Base-by-base conservation (phyloP, 2,113 vertebrate genomes). In the Myiopsitta monachus region DNA sequence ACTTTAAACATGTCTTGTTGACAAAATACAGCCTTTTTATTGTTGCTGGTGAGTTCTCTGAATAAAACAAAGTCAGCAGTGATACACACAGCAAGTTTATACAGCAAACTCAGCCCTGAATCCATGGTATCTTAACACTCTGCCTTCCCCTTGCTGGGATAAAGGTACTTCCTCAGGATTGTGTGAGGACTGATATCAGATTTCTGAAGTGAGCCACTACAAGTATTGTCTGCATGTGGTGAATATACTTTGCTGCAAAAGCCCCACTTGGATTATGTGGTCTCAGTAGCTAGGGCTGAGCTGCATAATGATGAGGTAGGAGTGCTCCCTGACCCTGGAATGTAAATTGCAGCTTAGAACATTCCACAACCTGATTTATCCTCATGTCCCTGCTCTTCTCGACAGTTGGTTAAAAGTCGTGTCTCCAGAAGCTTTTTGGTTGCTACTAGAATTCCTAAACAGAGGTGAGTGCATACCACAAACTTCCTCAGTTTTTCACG, bases 341-440 rank as follows among this genome's bases (percentile, higher is more conserved):
- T 91, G 91, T 92, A 87, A 97, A 97, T 95, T 92, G 67, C 89
- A 76, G 57, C 49, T 91, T 90, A 87, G 47, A 79, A 66, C 74
- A 81, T 95, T 95, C 84, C 78, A 91, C 91, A 91, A 76, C 18
- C 44, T 80, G 63, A 73, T 74, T 87, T 89, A 73, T 21, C 14
- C 33, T 90, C 33, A 67, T 31, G 33, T 44, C 44, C 26, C 22
- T 41, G 31, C 14, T 87, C 62, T 87, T 85, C 62, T 72, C 59
- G 62, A 9, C 43, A 12, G 33, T 4, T 44, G 55, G 27, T 69
- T 70, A 70, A 87, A 75, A 7, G 18, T 69, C 47, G 61, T 79
- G 64, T 55, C 30, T 89, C 33, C 38, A 52, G 39, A 3, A 83
- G n/a, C 28, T 88, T 54, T 92, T 80, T 27, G 24, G 17, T 70